A percentile compares a stretch with the other conserved stretches of the same genome.
Evolutionary conservation across 2,113 vertebrate species (phyloP).

Genomic region (Oplegnathus fasciatus): DNA sequence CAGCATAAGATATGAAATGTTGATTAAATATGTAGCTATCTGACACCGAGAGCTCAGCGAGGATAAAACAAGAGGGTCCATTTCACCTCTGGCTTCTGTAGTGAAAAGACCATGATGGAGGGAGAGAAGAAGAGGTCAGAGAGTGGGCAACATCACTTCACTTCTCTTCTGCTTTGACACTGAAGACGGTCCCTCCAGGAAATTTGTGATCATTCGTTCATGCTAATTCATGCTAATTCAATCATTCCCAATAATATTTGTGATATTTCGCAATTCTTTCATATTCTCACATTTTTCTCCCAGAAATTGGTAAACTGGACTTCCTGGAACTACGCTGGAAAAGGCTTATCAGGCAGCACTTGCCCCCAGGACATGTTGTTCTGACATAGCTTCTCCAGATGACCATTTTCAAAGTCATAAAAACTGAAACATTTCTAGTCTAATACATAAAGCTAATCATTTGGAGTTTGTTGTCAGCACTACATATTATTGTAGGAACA

Average conservation of each 20-base stretch:
- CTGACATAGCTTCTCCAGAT: no score
- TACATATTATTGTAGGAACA: background rate
- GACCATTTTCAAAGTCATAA: background rate
- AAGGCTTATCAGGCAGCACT: no score
- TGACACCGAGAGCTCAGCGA: constrained; percentile 1
- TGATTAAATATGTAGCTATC: constrained; percentile 41
- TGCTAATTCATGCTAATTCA: no score
- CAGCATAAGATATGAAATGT: constrained; percentile 1
- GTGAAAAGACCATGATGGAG: background rate
- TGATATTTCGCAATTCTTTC: no score
- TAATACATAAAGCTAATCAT: background rate
- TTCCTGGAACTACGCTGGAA: no score
- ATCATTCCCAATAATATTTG: no score
- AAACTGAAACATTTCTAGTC: background rate
- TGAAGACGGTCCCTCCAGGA: no score
- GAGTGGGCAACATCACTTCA: background rate
- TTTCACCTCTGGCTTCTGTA: constrained; percentile 21
- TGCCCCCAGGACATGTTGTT: no score
- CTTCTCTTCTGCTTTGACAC: no score
- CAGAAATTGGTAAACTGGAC: no score
- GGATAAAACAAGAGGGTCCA: background rate
- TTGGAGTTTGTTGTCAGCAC: background rate
- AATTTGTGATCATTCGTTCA: no score
- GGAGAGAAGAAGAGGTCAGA: background rate
- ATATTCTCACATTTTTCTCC: no score